A percentile compares a stretch with the other conserved stretches of the same genome.
phyloP scores from a whole-genome alignment of 2,113 vertebrate genomes.

The Triplophysa rosa region DNA sequence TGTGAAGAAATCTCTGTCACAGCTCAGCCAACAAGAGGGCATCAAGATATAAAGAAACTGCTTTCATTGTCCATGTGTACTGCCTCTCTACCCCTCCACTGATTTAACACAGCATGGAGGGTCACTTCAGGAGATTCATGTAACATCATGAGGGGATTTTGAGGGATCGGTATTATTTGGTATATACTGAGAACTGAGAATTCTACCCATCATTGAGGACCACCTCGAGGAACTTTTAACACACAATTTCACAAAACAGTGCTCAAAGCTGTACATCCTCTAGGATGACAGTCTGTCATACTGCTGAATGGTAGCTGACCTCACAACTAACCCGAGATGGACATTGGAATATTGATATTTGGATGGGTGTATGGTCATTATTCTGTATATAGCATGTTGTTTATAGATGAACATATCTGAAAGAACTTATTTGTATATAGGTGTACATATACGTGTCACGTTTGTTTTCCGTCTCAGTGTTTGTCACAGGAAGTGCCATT shows the following conservation, averaged over 20 bases:
- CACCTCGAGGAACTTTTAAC: background rate
- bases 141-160: background rate
- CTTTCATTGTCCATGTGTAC: background rate
- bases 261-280: background rate
- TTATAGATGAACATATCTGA: constrained; percentile 31
- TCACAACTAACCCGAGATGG: background rate
- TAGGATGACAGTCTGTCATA: background rate
- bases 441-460: constrained; percentile 37
- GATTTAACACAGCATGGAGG: background rate
- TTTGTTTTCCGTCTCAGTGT: constrained; percentile 67
- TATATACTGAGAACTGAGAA: background rate
- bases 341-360: too few relatives aligned
- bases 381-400: constrained; percentile 61
- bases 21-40: constrained; percentile 86
- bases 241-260: background rate
- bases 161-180: background rate
- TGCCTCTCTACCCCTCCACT: background rate
- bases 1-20: constrained; percentile 86
- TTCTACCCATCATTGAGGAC: background rate
- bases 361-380: too few relatives aligned
- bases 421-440: background rate
- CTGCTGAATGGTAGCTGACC: constrained; percentile 2
- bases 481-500: constrained; percentile 78
- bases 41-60: constrained; percentile 82
- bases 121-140: background rate